A percentile compares a stretch with the other conserved stretches of the same genome.
These are phyloP conservation scores for Ptychoptera albimana DNA, from an alignment of 2,888 invertebrate genomes.

Conservation along the genomic window DNA sequence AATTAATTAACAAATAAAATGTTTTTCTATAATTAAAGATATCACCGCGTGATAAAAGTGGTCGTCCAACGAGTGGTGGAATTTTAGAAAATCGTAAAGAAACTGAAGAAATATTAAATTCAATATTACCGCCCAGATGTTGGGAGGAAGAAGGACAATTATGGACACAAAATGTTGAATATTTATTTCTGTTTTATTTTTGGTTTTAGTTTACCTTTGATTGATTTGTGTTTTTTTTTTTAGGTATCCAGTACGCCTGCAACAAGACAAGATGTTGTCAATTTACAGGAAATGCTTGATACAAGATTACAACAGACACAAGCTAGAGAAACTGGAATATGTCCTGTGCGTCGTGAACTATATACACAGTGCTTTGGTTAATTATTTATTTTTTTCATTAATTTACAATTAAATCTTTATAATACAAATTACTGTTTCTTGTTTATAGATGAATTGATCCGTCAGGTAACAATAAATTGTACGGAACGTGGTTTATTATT, in stretches of 20 bases:
- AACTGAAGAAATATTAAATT: slow-evolving; percentile 84
- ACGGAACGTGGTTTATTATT: slow-evolving; percentile 89
- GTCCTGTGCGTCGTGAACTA: slow-evolving; percentile 81
- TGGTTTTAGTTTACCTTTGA: background rate
- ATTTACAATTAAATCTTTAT: background rate
- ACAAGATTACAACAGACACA: slow-evolving; percentile 78
- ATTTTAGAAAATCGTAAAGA: slow-evolving; percentile 53
- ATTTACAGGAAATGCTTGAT: slow-evolving; percentile 90
- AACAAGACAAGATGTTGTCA: slow-evolving; percentile 87
- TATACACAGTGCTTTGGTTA: slow-evolving; percentile 84
- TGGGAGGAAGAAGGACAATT: slow-evolving; percentile 89
- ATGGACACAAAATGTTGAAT: slow-evolving; percentile 64
- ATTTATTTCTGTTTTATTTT: background rate
- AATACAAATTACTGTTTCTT: background rate
- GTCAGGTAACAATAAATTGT: slow-evolving; percentile 95
- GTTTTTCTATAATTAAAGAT: slow-evolving; percentile 13
- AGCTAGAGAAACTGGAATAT: slow-evolving; percentile 92
- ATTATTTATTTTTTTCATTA: background rate
- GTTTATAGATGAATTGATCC: slow-evolving; percentile 57
- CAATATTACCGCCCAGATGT: slow-evolving; percentile 84
- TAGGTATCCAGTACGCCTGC: slow-evolving; percentile 92
- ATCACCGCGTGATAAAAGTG: slow-evolving; percentile 26
- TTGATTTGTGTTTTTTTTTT: background rate
- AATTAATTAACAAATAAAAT: background rate
- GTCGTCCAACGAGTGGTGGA: slow-evolving; percentile 36